Evolutionary conservation across 2,888 invertebrate genomes (phyloP).

Genomic region (Capitulum mitella): DNA sequence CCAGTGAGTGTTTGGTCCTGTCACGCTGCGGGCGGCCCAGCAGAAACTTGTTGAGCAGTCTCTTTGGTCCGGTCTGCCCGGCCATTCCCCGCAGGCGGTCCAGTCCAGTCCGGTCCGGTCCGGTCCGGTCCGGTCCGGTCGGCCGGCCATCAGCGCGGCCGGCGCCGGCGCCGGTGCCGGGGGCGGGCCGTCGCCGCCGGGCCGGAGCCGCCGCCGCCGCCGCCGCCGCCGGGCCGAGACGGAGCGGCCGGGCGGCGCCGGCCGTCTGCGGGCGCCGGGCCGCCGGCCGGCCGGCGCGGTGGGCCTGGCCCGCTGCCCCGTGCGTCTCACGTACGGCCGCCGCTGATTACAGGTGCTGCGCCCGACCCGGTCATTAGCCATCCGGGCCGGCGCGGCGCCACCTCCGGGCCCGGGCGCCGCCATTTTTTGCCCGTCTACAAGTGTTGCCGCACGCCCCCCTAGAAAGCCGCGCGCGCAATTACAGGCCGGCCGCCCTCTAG

Average conservation of each 20-base stretch:
- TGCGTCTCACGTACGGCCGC: not conserved
- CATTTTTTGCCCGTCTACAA: slow-evolving; percentile 7
- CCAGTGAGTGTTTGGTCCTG: too few species aligned
- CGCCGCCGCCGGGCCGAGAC: not conserved
- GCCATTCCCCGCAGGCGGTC: too few species aligned
- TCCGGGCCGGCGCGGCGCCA: slow-evolving; percentile 7
- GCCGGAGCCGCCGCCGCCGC: not conserved
- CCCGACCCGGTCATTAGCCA: slow-evolving; percentile 12
- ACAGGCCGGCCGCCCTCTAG: not conserved
- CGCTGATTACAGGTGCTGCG: slow-evolving; percentile 8
- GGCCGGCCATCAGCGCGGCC: not conserved
- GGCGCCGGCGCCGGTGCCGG: not conserved
- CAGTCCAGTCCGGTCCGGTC: not conserved
- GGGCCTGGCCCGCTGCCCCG: not conserved
- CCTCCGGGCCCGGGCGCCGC: not conserved
- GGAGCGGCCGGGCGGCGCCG: not conserved
- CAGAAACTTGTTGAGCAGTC: too few species aligned
- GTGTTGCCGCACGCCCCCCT: slow-evolving; percentile 7
- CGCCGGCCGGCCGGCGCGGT: not conserved
- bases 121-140: not conserved
- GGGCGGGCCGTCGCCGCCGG: not conserved
- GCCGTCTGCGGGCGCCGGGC: slow-evolving; percentile 6
- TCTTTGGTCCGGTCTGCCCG: too few species aligned
- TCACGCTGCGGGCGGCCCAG: too few species aligned
- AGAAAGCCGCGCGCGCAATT: not conserved